Evolutionary conservation across 2,888 invertebrate species (phyloP), one percentile per base, ranked within the genome.

Genomic region (Diarsia mendica): DNA sequence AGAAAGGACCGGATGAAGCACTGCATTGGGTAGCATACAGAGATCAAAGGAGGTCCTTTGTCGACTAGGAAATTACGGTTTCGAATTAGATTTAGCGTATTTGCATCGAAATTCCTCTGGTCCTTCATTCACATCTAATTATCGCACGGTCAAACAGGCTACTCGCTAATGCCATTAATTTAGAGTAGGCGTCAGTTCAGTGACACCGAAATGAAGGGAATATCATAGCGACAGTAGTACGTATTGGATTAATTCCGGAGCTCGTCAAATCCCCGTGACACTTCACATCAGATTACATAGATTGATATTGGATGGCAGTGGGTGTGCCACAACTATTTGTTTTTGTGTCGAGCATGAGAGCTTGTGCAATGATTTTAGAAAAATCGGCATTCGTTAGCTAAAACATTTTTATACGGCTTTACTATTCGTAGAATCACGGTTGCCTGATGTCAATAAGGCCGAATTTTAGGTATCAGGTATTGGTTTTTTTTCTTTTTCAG

Each of bases 241-340:
- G 72, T 66, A 83, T 87, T 75, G 78, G 83, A 85, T 85, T 81
- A 87, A 80, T 86, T 80, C 76, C 63, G 67, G 44, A 78, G 67
- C 70, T 78, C 77, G 71, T 76, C 75, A 78, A 75, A 78, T 58
- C 74, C 55, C 64, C 44, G 28, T 70, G 81, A 83, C 81, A 81
- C 78, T 81, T 83, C 87, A 74, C 78, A 80, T 87, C 82, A 84
- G 75, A 85, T 83, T 85, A 83, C 75, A 79, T 80, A 67, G 72
- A 77, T 70, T 76, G 80, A 68, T 76, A 85, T 79, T 77, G 85
- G 77, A 33, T 80, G 60, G 73, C 67, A 72, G 65, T 75, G 73
- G 58, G 44, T 53, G 64, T 64, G 69, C 61, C 69, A 75, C 28
- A 73, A 67, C 39, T 77, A 83, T 83, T 85, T 76, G 69, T 77